Evolutionary conservation across 2,797 vertebrate genomes (phyloP), one percentile per base, ranked within the genome.

Genomic region (Chelonia mydas): DNA sequence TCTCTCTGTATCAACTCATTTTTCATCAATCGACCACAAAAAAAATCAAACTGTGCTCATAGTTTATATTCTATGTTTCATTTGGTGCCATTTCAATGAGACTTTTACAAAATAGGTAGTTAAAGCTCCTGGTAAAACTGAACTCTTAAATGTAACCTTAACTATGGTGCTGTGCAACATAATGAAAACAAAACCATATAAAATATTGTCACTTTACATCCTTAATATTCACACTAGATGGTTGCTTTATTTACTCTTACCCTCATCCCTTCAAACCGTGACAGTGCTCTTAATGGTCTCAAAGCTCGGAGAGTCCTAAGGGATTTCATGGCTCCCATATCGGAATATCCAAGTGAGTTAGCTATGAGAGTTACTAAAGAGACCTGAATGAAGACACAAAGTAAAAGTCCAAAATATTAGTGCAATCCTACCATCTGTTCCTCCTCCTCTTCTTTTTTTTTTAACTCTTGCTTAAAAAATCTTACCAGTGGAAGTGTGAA

Each of bases 181-280:
- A 68, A 68, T 37, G 19, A 37, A 68, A 68, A 68, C 33, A 68
- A 68, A 37, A 68, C 33, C 9, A 68, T 68, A 37, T n/a, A 68
- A 68, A 37, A 68, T 68, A 68, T 68, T 68, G n/a, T 37, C 65
- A 37, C 65, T 21, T 68, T 37, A 37, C 17, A 68, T 37, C 17
- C 17, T n/a, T 68, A 17, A 37, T n/a, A 21, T 10, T 37, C 17
- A 68, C 65, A 21, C 4, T 37, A 68, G n/a, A 9, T 21, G 65
- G 65, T 68, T 68, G 19, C 65, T 37, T 72, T 37, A 37, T 72
- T 41, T 72, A 41, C 21, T 89, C 97, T 98, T 97, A 98, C 98
- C 96, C 98, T 96, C 98, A 98, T 98, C 96, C 98, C 98, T 92
- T 98, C 98, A 88, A 98, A 98, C 21, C 98, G 96, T 21, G 98